phyloP scores from a whole-genome alignment of 2,888 invertebrate genomes.

The Aphidius colemani region DNA sequence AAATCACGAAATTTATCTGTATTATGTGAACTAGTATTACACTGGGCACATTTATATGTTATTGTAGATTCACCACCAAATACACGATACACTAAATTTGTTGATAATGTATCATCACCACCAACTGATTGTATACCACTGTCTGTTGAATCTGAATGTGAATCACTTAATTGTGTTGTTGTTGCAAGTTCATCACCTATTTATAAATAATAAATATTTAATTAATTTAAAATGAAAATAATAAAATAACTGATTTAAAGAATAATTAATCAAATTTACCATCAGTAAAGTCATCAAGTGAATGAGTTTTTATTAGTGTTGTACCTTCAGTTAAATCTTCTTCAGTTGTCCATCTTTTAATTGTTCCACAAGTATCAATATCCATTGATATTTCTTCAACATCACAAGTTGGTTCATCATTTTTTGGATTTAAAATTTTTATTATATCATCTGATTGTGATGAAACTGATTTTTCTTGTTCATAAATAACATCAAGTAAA shows the following conservation, averaged over 20 bases:
- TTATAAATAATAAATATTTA: constrained; percentile 8
- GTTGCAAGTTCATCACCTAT: constrained; percentile 51
- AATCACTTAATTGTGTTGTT: constrained; percentile 52
- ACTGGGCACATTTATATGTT: constrained; percentile 75
- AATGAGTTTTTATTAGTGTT: constrained; percentile 53
- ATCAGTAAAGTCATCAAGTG: constrained; percentile 55
- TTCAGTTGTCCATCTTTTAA: constrained; percentile 58
- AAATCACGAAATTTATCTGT: constrained; percentile 82
- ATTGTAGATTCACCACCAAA: constrained; percentile 80
- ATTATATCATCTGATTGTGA: constrained; percentile 34
- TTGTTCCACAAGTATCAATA: constrained; percentile 39
- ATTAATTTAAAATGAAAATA: no score
- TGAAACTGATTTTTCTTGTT: constrained; percentile 66
- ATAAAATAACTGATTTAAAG: no score
- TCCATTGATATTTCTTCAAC: constrained; percentile 24
- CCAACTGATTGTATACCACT: constrained; percentile 56
- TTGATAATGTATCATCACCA: constrained; percentile 32
- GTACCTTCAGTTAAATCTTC: constrained; percentile 55
- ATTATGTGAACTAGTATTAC: constrained; percentile 73
- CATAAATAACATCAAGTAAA: constrained; percentile 73
- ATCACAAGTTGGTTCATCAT: constrained; percentile 37
- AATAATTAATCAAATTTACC: constrained; percentile 37
- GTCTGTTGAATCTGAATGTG: constrained; percentile 58
- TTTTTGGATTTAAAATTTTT: constrained; percentile 41
- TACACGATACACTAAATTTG: constrained; percentile 68